These are phyloP conservation scores for Chitala chitala DNA, from an alignment of 2,113 vertebrate genomes.

Conservation along the genomic window DNA sequence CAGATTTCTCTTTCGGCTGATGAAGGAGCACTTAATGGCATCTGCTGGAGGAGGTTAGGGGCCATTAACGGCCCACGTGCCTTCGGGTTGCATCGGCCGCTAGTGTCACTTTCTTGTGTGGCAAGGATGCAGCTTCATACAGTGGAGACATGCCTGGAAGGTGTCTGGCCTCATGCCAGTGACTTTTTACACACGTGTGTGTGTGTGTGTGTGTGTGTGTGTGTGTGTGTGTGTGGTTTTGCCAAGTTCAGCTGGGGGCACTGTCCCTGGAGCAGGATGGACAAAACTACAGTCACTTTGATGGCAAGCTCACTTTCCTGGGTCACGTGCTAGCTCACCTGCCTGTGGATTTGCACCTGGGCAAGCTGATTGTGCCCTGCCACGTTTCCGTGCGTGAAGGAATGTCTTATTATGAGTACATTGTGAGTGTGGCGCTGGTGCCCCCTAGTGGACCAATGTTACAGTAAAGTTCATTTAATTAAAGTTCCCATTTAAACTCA, in stretches of 20 bases:
- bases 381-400: constrained; percentile 88
- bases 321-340: constrained; percentile 78
- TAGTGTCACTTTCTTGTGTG: not conserved
- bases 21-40: too few relatives aligned
- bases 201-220: constrained; percentile 68
- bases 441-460: not conserved
- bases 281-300: constrained; percentile 57
- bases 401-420: constrained; percentile 91
- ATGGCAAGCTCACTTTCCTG: constrained; percentile 83
- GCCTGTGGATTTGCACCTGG: constrained; percentile 76
- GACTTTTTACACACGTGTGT: not conserved
- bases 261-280: constrained; percentile 57
- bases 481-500: not conserved
- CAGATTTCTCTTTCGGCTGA: too few relatives aligned
- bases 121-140: not conserved
- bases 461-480: not conserved
- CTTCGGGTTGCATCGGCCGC: not conserved
- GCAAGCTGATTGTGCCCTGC: constrained; percentile 86
- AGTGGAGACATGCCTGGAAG: not conserved
- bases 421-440: constrained; percentile 44
- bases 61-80: not conserved
- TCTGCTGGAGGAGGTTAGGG: not conserved
- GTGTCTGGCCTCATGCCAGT: constrained; percentile 1
- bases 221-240: not conserved
- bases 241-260: constrained; percentile 72